Evolutionary conservation across 1,140 invertebrate species (phyloP).

Genomic region (Mercenaria mercenaria): DNA sequence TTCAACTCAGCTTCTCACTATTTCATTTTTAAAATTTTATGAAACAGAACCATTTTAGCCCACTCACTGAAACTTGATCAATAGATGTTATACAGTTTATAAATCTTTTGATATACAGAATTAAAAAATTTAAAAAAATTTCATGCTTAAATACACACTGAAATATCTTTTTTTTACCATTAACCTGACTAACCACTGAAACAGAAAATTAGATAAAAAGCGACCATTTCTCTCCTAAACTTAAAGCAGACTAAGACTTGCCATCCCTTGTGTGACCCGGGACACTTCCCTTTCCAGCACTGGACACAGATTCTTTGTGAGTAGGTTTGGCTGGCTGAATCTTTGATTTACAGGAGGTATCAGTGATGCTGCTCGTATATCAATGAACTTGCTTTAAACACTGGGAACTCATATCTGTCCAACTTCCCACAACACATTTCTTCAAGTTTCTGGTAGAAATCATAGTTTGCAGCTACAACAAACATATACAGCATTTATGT

Average conservation of each 20-base stretch:
- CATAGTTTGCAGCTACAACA: constrained; percentile 94
- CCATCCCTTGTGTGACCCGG: constrained; percentile 69
- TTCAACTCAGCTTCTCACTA: too few species aligned
- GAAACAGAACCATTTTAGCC: too few species aligned
- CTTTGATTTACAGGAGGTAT: background rate
- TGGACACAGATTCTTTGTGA: constrained; percentile 41
- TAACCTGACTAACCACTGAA: too few species aligned
- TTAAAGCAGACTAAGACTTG: constrained; percentile 83
- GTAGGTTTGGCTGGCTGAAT: constrained; percentile 10
- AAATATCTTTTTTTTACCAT: too few species aligned
- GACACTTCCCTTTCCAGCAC: constrained; percentile 54
- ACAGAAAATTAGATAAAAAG: too few species aligned
- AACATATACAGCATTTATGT: too few species aligned
- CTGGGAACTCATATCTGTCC: constrained; percentile 91
- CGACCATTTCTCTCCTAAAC: constrained; percentile 79
- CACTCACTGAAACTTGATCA: too few species aligned
- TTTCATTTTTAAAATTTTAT: too few species aligned
- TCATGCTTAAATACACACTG: too few species aligned
- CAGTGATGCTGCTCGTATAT: constrained; percentile 85
- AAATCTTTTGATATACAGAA: too few species aligned
- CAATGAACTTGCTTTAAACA: constrained; percentile 93
- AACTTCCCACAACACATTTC: constrained; percentile 91
- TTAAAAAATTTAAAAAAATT: too few species aligned
- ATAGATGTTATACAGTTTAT: too few species aligned
- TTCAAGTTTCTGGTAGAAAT: constrained; percentile 93